Evolutionary conservation across 92 coral and sea anemone genomes (phyloP).

Genomic region (Virgularia gustaviana): DNA sequence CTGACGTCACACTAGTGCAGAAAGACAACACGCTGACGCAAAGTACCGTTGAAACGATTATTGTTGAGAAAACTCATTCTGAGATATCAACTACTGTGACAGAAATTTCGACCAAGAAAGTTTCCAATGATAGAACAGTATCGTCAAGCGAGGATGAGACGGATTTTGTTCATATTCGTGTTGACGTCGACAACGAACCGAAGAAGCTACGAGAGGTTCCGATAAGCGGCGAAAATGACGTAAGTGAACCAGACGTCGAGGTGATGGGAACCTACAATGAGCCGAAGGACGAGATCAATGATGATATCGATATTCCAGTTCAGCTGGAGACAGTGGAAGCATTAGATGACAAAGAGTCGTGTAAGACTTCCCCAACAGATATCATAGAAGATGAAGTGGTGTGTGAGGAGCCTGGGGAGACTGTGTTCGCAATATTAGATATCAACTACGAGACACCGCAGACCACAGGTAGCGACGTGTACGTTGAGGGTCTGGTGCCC

Average conservation of each 20-base stretch:
- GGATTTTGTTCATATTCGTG: slow-evolving; percentile 15
- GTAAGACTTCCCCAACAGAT: slow-evolving; percentile 7
- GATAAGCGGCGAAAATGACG: neutral
- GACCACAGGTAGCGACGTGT: too few species aligned
- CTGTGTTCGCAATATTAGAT: slow-evolving; percentile 27
- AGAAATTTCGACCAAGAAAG: slow-evolving; percentile 4
- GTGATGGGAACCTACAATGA: neutral
- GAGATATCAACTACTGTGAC: slow-evolving; percentile 25
- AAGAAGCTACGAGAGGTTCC: neutral
- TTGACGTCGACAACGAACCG: neutral
- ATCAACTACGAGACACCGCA: slow-evolving; percentile 19
- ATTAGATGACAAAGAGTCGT: neutral
- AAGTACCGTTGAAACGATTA: slow-evolving; percentile 20
- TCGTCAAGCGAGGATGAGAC: slow-evolving; percentile 11
- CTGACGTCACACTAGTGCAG: neutral
- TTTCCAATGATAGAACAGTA: neutral
- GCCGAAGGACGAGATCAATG: neutral
- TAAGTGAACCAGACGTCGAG: neutral
- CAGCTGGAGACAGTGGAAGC: neutral
- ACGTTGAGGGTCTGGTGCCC: too few species aligned
- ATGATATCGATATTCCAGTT: neutral
- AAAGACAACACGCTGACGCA: neutral
- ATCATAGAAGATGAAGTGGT: neutral
- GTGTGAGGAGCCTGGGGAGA: neutral
- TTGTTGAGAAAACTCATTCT: slow-evolving; percentile 27